Evolutionary conservation across 2,888 invertebrate species (phyloP), one percentile per base, ranked within the genome.

Genomic region (Erebia epiphron): DNA sequence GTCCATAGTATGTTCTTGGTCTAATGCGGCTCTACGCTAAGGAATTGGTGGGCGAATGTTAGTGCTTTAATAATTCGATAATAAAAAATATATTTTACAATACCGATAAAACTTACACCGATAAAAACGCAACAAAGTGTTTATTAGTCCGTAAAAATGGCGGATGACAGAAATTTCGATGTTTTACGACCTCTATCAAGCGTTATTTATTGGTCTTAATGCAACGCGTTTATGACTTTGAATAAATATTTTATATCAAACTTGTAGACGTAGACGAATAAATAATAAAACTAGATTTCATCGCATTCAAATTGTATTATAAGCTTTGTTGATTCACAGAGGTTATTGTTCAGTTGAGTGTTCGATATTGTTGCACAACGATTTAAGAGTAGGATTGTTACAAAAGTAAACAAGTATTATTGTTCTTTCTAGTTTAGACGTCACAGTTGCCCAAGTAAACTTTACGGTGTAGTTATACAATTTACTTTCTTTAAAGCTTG

Each of bases 101-200:
- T 41, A 61, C 18, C 60, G 61, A 61, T 67, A 67, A 67, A 67
- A 61, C 49, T 61, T 67, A 58, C 67, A 14, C 67, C 41, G 52
- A 67, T 67, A 67, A 67, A 67, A 67, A 67, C 41, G 67, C 67
- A 67, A 60, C 67, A 50, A 60, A 60, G 67, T 67, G 67, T 67
- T 67, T 67, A 67, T 67, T 67, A 60, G 60, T 61, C 61, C 49
- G 56, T 67, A 61, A 60, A 67, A 67, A 52, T 67, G 61, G 67
- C 67, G 67, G 67, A 61, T 41, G 52, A 67, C 67, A 52, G 21
- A 67, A 52, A 67, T 60, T 67, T 61, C 13, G 61, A 49, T 67
- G 67, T 67, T 67, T 67, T 67, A 67, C 61, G 67, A 67, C 61
- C 14, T 52, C 49, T 61, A 18, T 61, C 60, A 67, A 61, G 61